Evolutionary conservation across 2,797 vertebrate species (phyloP).

Genomic region (Sparus aurata): DNA sequence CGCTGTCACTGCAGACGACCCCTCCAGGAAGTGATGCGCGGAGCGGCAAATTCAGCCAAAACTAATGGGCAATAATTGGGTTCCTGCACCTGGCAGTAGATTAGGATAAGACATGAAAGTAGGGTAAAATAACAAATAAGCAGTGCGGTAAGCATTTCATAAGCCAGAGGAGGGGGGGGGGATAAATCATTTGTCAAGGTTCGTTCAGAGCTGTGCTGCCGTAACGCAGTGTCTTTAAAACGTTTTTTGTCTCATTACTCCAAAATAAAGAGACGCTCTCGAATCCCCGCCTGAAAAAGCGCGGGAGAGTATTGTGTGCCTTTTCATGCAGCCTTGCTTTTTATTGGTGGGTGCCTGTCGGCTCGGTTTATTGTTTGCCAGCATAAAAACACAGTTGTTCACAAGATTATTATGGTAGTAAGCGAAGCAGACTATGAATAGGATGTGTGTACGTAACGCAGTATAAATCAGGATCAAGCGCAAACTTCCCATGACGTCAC

Average conservation of each 20-base stretch:
- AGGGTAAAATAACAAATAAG: conserved; percentile 53
- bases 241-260: conserved; percentile 41
- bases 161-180: conserved; percentile 20
- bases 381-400: background rate
- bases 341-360: background rate
- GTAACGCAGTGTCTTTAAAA: conserved; percentile 21
- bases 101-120: conserved; percentile 46
- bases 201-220: conserved; percentile 34
- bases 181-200: conserved; percentile 52
- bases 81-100: conserved; percentile 57
- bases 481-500: too few species aligned
- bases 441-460: background rate
- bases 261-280: conserved; percentile 14
- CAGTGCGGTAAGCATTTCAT: conserved; percentile 31
- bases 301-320: background rate
- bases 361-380: background rate
- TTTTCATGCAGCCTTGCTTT: background rate
- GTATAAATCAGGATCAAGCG: too few species aligned
- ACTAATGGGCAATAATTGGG: conserved; percentile 57
- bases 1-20: conserved; percentile 17
- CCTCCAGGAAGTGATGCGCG: conserved; percentile 35
- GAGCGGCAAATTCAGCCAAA: conserved; percentile 49
- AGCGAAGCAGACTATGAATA: background rate
- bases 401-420: background rate
- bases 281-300: background rate